These are phyloP conservation scores for Spheniscus mendiculus DNA, from an alignment of 2,113 vertebrate genomes.

Conservation along the genomic window DNA sequence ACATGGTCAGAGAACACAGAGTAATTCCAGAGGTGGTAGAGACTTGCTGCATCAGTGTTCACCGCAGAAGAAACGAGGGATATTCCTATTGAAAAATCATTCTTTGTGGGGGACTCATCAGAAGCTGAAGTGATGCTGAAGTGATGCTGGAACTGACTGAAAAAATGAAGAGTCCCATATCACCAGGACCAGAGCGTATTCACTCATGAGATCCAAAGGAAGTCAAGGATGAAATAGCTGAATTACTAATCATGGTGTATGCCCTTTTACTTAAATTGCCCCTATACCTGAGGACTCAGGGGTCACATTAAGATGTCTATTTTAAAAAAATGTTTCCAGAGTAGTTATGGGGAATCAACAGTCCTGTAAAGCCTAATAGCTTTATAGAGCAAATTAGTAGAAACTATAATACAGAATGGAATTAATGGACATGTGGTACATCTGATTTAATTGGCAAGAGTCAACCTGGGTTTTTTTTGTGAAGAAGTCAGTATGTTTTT, in stretches of 20 bases:
- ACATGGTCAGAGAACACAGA: not conserved
- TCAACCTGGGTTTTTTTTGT: not conserved
- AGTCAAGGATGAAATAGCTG: not conserved
- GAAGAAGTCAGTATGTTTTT: not conserved
- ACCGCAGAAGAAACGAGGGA: not conserved
- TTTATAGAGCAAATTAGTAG: not conserved
- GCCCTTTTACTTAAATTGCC: not conserved
- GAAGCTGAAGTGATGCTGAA: not conserved
- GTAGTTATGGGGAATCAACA: not conserved
- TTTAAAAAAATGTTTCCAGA: not conserved
- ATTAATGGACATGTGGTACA: not conserved
- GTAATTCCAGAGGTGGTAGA: not conserved
- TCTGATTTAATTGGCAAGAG: not conserved
- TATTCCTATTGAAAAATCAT: not conserved
- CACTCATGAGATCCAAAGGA: not conserved
- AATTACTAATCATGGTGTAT: not conserved
- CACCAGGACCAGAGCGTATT: not conserved
- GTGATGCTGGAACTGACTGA: not conserved
- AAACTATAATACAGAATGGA: not conserved
- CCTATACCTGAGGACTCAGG: not conserved
- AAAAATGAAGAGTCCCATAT: not conserved
- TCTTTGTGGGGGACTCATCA: not conserved
- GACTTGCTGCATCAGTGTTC: not conserved
- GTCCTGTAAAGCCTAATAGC: not conserved
- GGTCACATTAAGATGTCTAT: not conserved